These are phyloP conservation scores for Rhadinocentrus ornatus DNA, from an alignment of 2,797 vertebrate genomes.

Conservation along the genomic window DNA sequence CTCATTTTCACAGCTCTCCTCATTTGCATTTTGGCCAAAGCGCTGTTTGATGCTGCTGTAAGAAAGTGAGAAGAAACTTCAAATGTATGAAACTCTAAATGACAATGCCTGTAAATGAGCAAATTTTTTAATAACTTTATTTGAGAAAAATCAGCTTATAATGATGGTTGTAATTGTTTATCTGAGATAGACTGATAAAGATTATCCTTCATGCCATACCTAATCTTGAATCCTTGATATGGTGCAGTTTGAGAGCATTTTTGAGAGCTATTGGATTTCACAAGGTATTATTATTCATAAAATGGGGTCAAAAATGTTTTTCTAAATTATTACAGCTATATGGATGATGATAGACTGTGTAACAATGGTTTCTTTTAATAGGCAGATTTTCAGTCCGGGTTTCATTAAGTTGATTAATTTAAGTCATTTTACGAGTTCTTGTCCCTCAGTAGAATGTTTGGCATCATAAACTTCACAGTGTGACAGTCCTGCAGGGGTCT, in stretches of 20 bases:
- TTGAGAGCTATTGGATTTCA: background rate
- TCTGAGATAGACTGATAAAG: background rate
- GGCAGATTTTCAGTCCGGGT: too few relatives aligned
- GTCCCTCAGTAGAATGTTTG: too few relatives aligned
- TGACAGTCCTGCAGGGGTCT: too few relatives aligned
- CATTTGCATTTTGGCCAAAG: slow-evolving; percentile 30
- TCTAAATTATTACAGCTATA: too few relatives aligned
- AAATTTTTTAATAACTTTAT: background rate
- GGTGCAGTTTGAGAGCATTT: background rate
- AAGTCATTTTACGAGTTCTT: too few relatives aligned
- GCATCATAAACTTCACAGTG: too few relatives aligned
- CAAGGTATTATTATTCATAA: background rate
- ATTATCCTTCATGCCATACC: background rate
- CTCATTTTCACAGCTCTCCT: slow-evolving; percentile 47
- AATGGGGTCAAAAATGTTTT: background rate
- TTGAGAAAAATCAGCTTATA: background rate
- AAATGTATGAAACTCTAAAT: background rate
- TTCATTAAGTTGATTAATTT: too few relatives aligned
- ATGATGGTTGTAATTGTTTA: too few relatives aligned
- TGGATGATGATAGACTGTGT: too few relatives aligned
- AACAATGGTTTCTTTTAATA: too few relatives aligned
- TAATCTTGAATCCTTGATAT: background rate
- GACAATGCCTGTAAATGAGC: background rate
- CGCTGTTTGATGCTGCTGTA: slow-evolving; percentile 27
- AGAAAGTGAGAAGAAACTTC: slow-evolving; percentile 24